phyloP scores from a whole-genome alignment of 2,888 invertebrate genomes.

The Sinohyriopsis cumingii region DNA sequence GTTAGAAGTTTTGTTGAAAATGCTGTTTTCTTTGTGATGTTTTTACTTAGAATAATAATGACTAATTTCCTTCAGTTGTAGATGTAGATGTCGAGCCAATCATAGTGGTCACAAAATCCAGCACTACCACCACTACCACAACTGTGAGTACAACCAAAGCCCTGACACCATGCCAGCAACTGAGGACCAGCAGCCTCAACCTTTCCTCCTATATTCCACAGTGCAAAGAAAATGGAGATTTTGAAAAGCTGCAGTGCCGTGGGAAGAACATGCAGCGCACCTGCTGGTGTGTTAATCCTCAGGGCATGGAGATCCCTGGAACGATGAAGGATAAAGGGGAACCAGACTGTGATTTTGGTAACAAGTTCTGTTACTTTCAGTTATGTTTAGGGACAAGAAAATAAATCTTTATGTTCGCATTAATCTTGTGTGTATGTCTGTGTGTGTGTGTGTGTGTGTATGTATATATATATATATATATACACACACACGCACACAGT shows the following conservation, averaged over 20 bases:
- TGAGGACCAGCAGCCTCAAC: conserved; percentile 17
- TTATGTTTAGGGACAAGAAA: neutral
- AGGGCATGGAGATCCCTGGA: conserved; percentile 49
- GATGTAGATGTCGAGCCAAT: too few species aligned
- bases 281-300: conserved; percentile 58
- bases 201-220: conserved; percentile 40
- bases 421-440: too few species aligned
- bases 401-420: too few species aligned
- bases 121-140: neutral
- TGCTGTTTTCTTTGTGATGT: too few species aligned
- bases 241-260: conserved; percentile 51
- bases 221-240: conserved; percentile 51
- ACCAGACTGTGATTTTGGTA: conserved; percentile 57
- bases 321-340: conserved; percentile 34
- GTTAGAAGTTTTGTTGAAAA: too few species aligned
- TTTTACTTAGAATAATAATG: too few species aligned
- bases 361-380: neutral
- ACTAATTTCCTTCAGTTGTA: too few species aligned
- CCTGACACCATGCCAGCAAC: conserved; percentile 44
- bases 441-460: too few species aligned
- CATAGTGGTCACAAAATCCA: too few species aligned
- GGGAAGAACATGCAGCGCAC: conserved; percentile 26
- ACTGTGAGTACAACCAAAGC: conserved; percentile 17
- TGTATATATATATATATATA: too few species aligned
- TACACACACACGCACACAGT: too few species aligned